Evolutionary conservation across 2,797 vertebrate genomes (phyloP).

Genomic region (Pangasius djambal): DNA sequence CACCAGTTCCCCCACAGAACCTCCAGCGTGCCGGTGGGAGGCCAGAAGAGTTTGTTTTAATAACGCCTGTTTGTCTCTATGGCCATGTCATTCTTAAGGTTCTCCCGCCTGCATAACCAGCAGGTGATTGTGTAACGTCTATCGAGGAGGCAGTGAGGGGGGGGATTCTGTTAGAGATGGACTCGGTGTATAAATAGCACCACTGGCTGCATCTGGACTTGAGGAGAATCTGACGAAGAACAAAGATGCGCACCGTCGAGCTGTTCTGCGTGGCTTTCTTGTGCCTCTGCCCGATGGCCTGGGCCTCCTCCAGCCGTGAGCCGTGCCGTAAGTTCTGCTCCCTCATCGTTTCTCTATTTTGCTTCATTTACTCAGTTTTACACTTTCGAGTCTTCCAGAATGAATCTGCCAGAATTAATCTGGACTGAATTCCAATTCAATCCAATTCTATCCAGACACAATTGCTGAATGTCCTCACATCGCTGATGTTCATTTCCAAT

Average conservation of each 20-base stretch:
- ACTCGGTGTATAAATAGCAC: constrained; percentile 45
- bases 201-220: constrained; percentile 30
- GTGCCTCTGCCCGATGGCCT: constrained; percentile 66
- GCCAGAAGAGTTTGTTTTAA: constrained; percentile 36
- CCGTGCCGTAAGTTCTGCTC: constrained; percentile 72
- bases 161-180: background rate
- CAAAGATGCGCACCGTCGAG: constrained; percentile 52
- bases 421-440: background rate
- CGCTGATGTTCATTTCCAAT: background rate
- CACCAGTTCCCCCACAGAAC: constrained; percentile 7
- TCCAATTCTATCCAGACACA: background rate
- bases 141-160: background rate
- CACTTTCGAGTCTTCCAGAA: background rate
- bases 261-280: constrained; percentile 55
- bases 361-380: background rate
- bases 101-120: constrained; percentile 11
- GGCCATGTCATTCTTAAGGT: background rate
- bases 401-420: background rate
- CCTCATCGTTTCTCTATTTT: background rate
- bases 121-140: constrained; percentile 21
- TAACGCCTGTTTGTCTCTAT: constrained; percentile 17
- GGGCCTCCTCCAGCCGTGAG: constrained; percentile 68
- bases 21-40: background rate
- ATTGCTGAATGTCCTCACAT: too few relatives aligned
- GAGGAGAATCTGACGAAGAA: constrained; percentile 31